Evolutionary conservation across 2,888 invertebrate species (phyloP), one percentile per base, ranked within the genome.

Genomic region (Nymphalis polychloros): DNA sequence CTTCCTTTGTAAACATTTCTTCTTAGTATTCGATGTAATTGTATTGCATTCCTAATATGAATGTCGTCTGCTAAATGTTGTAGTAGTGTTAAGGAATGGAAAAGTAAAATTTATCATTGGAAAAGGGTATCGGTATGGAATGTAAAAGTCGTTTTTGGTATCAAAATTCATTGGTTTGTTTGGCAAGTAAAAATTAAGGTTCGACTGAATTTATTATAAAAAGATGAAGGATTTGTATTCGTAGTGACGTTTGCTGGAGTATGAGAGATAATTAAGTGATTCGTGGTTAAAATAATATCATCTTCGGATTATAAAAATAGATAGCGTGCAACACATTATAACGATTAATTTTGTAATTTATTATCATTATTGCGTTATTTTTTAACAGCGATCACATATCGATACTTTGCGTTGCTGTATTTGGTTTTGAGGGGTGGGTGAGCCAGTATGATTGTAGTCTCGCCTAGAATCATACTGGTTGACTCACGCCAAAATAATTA

Each of bases 141-240:
- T 46, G 10, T 3, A 35, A 48, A 20, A 19, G 17, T 46, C 59
- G 13, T 48, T 52, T 48, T 66, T 60, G 27, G 31, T 20, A 31
- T 41, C 66, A 17, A 55, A 61, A 48, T 59, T 52, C 8, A 3
- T 41, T 23, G 27, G 27, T 57, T 19, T 35, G 57, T 10, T 7
- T 41, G n/a, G 27, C 17, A 57, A 35, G 50, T 69, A 52, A 69
- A 61, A 27, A 67, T 59, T 72, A 69, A 72, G 67, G 35, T 48
- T 67, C 17, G 71, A 72, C 71, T 72, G 71, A 72, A 68, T 49
- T 65, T 55, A 62, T n/a, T 68, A 64, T 57, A 35, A 17, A 59
- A 31, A 55, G 46, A 50, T 53, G 48, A 59, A 59, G 27, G 19
- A 59, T 20, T 52, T 46, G 31, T 41, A 59, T 41, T 57, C 10